Evolutionary conservation across 2,888 invertebrate species (phyloP), one percentile per base, ranked within the genome.

Genomic region (Eupithecia tripunctaria): DNA sequence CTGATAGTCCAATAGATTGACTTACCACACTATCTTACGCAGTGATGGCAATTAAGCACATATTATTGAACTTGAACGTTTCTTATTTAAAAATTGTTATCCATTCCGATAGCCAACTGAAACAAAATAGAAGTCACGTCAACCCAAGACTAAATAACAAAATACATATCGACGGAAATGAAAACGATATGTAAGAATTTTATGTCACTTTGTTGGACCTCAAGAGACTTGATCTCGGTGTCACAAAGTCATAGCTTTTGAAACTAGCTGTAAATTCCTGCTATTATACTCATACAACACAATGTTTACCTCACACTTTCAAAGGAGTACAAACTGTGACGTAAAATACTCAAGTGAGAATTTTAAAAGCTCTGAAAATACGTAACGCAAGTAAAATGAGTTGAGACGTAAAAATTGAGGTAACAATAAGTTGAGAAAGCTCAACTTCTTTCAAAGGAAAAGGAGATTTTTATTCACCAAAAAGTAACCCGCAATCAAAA

Each of bases 401-500:
- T 18, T 29, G 18, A 60, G 27, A 15, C 15, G 27, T 60, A 60
- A 27, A 18, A 29, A 60, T 29, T 18, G 21, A 60, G 18, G 29
- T 29, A 60, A 60, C 27, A 60, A 60, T 60, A 8, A 60, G 29
- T 51, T 51, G 29, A 3, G 2, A n/a, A n/a, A n/a, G n/a, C n/a
- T n/a, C n/a, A n/a, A n/a, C n/a, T 27, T 27, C 6, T 51, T n/a
- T n/a, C n/a, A n/a, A n/a, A n/a, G n/a, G n/a, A 12, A 60, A 29
- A 3, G 29, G 7, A 60, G 15, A 29, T 60, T 60, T 29, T 60
- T 1, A 27, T 60, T 25, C 25, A 60, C 36, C 60, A 4, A 29
- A 60, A 43, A 29, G 25, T 32, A 68, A 62, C 59, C 25, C 29
- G 14, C 29, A 41, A 68, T 68, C 7, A 65, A 59, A 65, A 68